Evolutionary conservation across 1,140 invertebrate species (phyloP), one percentile per base, ranked within the genome.

Genomic region (Temnothorax curvispinosus): DNA sequence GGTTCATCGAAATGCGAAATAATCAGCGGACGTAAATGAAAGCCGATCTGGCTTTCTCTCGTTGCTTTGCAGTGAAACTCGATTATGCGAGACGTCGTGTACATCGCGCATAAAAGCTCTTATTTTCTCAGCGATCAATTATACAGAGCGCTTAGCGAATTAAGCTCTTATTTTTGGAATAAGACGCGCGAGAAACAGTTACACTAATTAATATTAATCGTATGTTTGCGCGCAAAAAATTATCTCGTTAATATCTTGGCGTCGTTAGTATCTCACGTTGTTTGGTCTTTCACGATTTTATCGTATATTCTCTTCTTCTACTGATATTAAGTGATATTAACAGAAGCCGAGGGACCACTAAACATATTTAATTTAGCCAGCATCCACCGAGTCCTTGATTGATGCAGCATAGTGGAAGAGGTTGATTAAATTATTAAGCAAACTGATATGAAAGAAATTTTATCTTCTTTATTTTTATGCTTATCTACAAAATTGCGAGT

Each of bases 1-100:
- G 69, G 80, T 84, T 84, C 54, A 74, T 82, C 67, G 80, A 84
- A 84, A 84, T 84, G 54, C 67, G 69, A 84, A 84, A 71, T 84
- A 74, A 72, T 84, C 77, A 84, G 62, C 54, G 54, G 41, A 74
- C 54, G 41, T 75, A 62, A 74, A 60, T 54, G 69, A 75, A 81
- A 74, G 52, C 80, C 54, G 69, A 84, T 84, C 80, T 84, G 54
- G 69, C 65, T 84, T 84, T 60, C 69, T 84, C 54, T 47, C 52
- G 27, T 47, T 58, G 67, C 21, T 60, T 47, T 44, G 27, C 67
- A 82, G n/a, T n/a, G 11, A 74, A 82, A 82, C 38, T 84, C 38
- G 27, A 44, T 18, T 74, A 27, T n/a, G 52, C 65, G 32, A 84
- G 69, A 35, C n/a, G 35, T 27, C 41, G 13, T 60, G 58, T 50